Evolutionary conservation across 2,797 vertebrate genomes (phyloP).

Genomic region (Tauraco hartlaubi): DNA sequence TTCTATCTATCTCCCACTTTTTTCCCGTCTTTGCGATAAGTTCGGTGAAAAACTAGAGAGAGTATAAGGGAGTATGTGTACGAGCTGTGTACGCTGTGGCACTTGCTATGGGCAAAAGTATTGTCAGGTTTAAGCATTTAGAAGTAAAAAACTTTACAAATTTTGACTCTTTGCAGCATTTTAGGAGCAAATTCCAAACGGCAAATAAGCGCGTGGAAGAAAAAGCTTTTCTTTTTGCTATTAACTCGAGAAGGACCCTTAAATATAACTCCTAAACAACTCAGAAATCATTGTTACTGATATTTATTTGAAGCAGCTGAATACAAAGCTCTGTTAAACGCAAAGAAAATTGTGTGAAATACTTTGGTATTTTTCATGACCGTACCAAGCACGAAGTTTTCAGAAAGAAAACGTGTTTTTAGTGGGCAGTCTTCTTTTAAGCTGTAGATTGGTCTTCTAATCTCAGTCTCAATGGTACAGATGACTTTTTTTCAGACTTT

Average conservation of each 20-base stretch:
- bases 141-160: not conserved
- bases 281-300: not conserved
- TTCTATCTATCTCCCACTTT: not conserved
- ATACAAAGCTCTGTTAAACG: not conserved
- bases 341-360: not conserved
- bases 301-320: not conserved
- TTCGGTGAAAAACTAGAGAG: not conserved
- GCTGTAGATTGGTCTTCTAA: not conserved
- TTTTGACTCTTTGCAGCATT: not conserved
- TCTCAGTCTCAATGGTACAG: not conserved
- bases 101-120: not conserved
- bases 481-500: not conserved
- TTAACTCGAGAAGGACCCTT: not conserved
- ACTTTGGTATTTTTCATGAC: not conserved
- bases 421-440: not conserved
- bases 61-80: not conserved
- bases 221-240: not conserved
- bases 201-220: not conserved
- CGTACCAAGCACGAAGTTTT: not conserved
- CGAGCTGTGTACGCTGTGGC: not conserved
- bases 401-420: not conserved
- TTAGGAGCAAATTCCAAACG: not conserved
- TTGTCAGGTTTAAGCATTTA: not conserved
- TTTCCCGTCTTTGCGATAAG: not conserved
- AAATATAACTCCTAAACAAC: not conserved